Evolutionary conservation across 2,797 vertebrate species (phyloP).

Genomic region (Rhincodon typus): DNA sequence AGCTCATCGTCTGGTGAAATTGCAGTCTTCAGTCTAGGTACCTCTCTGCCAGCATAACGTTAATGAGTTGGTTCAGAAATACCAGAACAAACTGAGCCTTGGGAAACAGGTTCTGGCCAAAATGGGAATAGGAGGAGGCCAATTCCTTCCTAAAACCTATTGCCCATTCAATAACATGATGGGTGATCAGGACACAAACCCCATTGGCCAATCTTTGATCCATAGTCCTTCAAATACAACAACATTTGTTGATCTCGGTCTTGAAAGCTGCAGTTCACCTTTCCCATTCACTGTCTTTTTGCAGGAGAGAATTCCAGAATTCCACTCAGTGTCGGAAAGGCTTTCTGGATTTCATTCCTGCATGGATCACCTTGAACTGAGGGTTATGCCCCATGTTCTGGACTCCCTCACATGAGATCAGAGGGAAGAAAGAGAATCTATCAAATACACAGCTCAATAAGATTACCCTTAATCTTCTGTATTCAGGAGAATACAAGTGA

Average conservation of each 20-base stretch:
- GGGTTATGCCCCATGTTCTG: background rate
- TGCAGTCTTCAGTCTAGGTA: constrained; percentile 89
- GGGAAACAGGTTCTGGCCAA: background rate
- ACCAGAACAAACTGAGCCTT: too few relatives aligned
- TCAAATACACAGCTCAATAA: background rate
- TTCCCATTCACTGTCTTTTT: background rate
- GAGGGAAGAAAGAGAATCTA: background rate
- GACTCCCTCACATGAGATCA: background rate
- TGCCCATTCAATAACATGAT: background rate
- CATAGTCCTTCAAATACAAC: background rate
- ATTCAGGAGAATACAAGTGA: background rate
- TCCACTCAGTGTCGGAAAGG: background rate
- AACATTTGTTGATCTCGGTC: background rate
- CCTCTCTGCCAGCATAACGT: background rate
- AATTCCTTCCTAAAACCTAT: background rate
- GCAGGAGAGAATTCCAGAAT: background rate
- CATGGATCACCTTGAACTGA: background rate
- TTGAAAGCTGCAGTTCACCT: background rate
- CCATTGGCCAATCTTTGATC: background rate
- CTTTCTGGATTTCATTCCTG: background rate
- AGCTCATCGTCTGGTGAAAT: constrained; percentile 90
- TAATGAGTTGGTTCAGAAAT: background rate
- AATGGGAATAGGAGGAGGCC: background rate
- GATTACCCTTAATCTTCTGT: background rate
- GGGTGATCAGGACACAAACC: background rate